phyloP scores from a whole-genome alignment of 2,113 vertebrate genomes.

The Amphiprion ocellaris region DNA sequence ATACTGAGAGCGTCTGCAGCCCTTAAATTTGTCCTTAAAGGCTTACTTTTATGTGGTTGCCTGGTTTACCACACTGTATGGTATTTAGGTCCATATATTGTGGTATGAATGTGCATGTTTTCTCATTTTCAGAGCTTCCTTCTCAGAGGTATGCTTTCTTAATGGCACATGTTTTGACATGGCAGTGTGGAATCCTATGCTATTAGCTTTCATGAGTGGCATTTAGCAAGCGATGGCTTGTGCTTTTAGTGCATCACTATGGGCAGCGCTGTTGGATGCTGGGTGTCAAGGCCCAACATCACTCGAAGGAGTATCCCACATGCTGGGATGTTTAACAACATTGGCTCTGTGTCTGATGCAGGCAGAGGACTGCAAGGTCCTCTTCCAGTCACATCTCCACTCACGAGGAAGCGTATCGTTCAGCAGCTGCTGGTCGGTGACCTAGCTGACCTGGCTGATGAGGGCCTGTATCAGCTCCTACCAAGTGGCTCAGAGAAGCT shows the following conservation, averaged over 20 bases:
- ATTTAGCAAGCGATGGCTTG: constrained; percentile 40
- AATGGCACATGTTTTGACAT: constrained; percentile 48
- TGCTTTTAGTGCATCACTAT: constrained; percentile 40
- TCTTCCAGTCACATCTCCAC: constrained; percentile 69
- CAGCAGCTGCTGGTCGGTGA: constrained; percentile 82
- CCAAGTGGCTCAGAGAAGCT: constrained; percentile 62
- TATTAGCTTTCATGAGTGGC: constrained; percentile 27
- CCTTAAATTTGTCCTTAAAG: constrained; percentile 58
- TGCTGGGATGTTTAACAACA: constrained; percentile 59
- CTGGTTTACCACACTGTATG: constrained; percentile 49
- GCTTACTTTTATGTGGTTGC: constrained; percentile 50
- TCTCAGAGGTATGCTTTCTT: constrained; percentile 52
- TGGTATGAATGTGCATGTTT: constrained; percentile 59
- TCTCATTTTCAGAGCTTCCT: constrained; percentile 51
- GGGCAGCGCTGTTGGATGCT: constrained; percentile 55
- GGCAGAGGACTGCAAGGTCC: constrained; percentile 74
- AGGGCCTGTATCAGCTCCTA: constrained; percentile 76
- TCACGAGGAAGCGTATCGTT: constrained; percentile 76
- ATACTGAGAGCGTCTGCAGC: constrained; percentile 52
- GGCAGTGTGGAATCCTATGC: constrained; percentile 30
- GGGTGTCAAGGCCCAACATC: constrained; percentile 17
- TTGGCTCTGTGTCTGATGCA: constrained; percentile 81
- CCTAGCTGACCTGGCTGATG: constrained; percentile 83
- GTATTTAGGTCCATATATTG: constrained; percentile 41
- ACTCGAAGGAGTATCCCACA: constrained; percentile 10